Conservation (phyloP, 2,888 invertebrate genomes). For the Lasioglossum figueresi region DNA sequence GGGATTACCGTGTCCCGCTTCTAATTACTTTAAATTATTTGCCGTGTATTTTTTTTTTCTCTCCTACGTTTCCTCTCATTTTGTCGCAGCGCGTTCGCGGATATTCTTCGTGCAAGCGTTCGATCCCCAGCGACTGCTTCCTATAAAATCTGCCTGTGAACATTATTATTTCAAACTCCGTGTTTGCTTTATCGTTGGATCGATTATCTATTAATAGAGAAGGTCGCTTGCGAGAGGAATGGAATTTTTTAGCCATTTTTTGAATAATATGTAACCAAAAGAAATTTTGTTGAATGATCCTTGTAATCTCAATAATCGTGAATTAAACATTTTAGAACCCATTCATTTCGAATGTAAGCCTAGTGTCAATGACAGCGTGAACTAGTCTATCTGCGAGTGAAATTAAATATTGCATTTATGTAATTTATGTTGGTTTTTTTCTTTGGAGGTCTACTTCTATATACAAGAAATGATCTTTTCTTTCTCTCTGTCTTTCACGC, state of each 20-base stretch:
- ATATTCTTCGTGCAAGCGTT: constrained; percentile 16
- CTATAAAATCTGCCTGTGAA: not conserved
- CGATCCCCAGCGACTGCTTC: constrained; percentile 7
- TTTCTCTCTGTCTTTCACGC: too few relatives aligned
- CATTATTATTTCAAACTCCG: not conserved
- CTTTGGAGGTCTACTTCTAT: too few relatives aligned
- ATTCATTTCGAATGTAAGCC: too few relatives aligned
- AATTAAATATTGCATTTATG: not conserved
- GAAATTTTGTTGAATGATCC: too few relatives aligned
- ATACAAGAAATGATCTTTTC: too few relatives aligned
- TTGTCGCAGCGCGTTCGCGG: not conserved
- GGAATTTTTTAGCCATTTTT: too few relatives aligned
- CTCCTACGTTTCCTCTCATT: not conserved
- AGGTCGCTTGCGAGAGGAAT: not conserved
- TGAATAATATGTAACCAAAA: too few relatives aligned
- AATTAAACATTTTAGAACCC: too few relatives aligned
- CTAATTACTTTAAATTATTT: constrained; percentile 79
- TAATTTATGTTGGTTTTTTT: too few relatives aligned
- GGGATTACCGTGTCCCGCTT: constrained; percentile 72
- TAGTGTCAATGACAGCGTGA: too few relatives aligned
- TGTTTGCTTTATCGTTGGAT: not conserved
- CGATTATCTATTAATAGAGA: not conserved
- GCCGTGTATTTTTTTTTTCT: constrained; percentile 41
- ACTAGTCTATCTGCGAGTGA: not conserved
- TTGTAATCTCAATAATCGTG: too few relatives aligned